Percentiles rank a stretch among this genome's conserved stretches.
Conservation (phyloP, 2,113 vertebrate genomes). For the Orycteropus afer region DNA sequence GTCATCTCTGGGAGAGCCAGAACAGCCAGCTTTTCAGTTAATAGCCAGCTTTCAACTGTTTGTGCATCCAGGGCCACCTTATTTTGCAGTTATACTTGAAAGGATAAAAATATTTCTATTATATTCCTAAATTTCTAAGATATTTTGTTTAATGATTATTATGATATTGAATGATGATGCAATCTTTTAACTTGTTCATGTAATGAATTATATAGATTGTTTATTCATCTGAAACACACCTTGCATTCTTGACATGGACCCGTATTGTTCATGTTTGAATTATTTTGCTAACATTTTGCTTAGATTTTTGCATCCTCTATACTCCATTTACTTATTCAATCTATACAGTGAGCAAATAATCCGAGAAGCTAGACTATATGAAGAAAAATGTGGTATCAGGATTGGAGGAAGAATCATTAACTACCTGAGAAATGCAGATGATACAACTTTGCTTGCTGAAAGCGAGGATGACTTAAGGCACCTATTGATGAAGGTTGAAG, state of each 20-base stretch:
- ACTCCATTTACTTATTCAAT: neutral
- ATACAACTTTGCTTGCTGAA: too few species aligned
- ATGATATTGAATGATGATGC: too few species aligned
- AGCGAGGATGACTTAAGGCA: too few species aligned
- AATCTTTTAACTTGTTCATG: neutral
- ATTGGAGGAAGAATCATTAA: too few species aligned
- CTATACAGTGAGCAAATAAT: too few species aligned
- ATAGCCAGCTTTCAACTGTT: too few species aligned
- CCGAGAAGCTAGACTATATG: too few species aligned
- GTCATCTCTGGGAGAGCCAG: too few species aligned
- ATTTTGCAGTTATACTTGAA: neutral
- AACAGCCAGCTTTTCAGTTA: too few species aligned
- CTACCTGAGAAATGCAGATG: too few species aligned
- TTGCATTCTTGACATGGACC: neutral
- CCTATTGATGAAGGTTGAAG: too few species aligned
- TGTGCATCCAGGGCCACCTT: neutral
- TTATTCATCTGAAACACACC: neutral
- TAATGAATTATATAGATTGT: neutral
- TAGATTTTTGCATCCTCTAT: neutral
- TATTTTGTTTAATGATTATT: slow-evolving; percentile 10
- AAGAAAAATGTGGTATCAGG: too few species aligned
- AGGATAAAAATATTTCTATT: neutral
- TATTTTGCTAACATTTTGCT: neutral
- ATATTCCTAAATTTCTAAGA: neutral
- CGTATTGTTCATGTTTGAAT: neutral